Evolutionary conservation across 23 tunicate genomes (phyloP), one percentile per base, ranked within the genome.

Genomic region (Clavelina lepadiformis): DNA sequence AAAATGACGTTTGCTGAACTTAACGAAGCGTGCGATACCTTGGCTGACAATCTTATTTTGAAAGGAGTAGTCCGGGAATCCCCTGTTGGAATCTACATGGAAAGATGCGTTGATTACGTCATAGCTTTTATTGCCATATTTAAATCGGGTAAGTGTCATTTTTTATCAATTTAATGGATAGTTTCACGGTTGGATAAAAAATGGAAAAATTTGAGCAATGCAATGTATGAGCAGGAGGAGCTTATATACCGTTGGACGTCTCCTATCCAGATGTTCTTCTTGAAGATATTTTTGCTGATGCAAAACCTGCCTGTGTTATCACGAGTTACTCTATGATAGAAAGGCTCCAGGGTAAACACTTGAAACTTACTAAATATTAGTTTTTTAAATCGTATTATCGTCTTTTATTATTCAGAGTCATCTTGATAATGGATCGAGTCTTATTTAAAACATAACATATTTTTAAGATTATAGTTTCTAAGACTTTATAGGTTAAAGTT

Each of bases 1-100:
- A 19, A 28, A 23, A 24, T 81, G 34, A 81, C 83, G 23, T 89
- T 41, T 59, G 58, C 44, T 11, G 80, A 89, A 56, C 67, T 89
- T 3, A 65, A 89, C 91, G 47, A 66, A 53, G 72, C 75, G 36
- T 59, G 77, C 32, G 77, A 89, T 35, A 27, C 71, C 20, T 69
- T 89, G 15, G 97, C 97, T 25, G 71, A 64, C 18, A 34, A 47
- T 21, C 38, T 89, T 35, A 38, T 51, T 27, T 31, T 49, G 41
- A 19, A 35, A 31, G 97, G 83, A 0, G 89, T 73, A 18, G 58
- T 29, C 24, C 71, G 70, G 18, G 97, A 81, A 29, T 61, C 60
- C 36, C 56, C 70, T 3, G 97, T 89, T 3, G 97, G 97, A 46
- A 89, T 89, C 2, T 81, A 81, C 69, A 81, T 89, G 89, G 97